Percentiles rank a stretch among this genome's conserved stretches.
Evolutionary conservation across 2,797 vertebrate genomes (phyloP).

Genomic region (Rhincodon typus): DNA sequence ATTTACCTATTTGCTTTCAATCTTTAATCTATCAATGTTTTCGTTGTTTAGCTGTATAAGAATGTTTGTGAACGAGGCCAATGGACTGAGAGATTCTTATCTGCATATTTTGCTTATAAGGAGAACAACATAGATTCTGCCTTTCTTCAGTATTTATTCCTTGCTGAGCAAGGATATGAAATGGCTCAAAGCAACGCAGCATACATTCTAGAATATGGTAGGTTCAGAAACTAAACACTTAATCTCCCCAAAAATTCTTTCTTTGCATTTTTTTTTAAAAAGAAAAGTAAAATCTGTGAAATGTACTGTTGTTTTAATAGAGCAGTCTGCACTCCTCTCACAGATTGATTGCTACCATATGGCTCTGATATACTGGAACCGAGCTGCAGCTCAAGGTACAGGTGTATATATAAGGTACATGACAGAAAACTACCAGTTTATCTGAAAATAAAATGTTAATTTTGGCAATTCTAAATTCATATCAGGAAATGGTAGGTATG

Average conservation of each 20-base stretch:
- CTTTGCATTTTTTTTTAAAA: not conserved
- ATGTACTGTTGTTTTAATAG: conserved; percentile 43
- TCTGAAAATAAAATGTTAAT: not conserved
- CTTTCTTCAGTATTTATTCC: conserved; percentile 52
- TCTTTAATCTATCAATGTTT: conserved; percentile 45
- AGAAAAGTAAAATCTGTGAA: conserved; percentile 39
- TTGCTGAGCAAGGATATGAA: conserved; percentile 57
- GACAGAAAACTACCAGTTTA: not conserved
- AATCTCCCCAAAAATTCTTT: conserved; percentile 39
- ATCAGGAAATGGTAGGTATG: not conserved
- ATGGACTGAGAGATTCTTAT: conserved; percentile 54
- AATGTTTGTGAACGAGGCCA: conserved; percentile 52
- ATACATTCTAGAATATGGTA: conserved; percentile 57
- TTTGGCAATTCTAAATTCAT: not conserved
- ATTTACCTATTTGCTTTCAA: conserved; percentile 42
- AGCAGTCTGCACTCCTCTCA: conserved; percentile 48
- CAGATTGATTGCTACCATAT: conserved; percentile 51
- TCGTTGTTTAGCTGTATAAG: conserved; percentile 52
- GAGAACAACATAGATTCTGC: conserved; percentile 51
- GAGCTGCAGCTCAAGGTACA: conserved; percentile 54
- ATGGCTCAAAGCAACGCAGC: conserved; percentile 55
- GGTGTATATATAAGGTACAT: conserved; percentile 31
- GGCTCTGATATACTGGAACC: conserved; percentile 54
- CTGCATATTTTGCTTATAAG: conserved; percentile 53
- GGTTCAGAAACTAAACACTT: conserved; percentile 42